Conservation (phyloP, 1,140 invertebrate genomes). For the Argopecten irradians region DNA sequence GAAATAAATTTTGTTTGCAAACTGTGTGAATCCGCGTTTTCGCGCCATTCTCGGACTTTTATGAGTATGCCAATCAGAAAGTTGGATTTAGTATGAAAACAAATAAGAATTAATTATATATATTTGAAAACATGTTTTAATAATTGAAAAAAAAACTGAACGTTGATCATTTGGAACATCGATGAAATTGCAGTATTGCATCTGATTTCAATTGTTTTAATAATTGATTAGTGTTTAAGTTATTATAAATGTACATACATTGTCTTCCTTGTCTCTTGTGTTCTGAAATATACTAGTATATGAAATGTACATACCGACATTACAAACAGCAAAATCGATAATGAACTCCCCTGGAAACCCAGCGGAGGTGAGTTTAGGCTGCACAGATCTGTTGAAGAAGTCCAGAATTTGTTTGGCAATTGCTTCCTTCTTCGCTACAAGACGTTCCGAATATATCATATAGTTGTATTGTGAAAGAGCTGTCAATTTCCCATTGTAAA, state of each 20-base stretch:
- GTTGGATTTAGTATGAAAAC: too few relatives aligned
- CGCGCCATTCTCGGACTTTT: too few relatives aligned
- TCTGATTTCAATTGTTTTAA: background rate
- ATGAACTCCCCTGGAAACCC: slow-evolving; percentile 63
- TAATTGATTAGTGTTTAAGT: background rate
- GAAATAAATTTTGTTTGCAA: too few relatives aligned
- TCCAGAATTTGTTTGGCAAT: slow-evolving; percentile 46
- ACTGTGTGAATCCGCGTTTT: too few relatives aligned
- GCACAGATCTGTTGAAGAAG: slow-evolving; percentile 58
- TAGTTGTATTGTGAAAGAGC: slow-evolving; percentile 73
- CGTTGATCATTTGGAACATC: too few relatives aligned
- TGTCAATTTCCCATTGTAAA: slow-evolving; percentile 56
- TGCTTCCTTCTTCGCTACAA: slow-evolving; percentile 52
- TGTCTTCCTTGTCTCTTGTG: background rate
- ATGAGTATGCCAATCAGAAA: too few relatives aligned
- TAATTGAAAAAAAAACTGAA: too few relatives aligned
- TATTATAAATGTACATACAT: background rate
- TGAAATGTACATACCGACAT: slow-evolving; percentile 51
- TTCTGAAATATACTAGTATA: background rate
- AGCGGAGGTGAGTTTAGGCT: slow-evolving; percentile 50
- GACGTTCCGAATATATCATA: slow-evolving; percentile 62
- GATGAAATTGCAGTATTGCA: too few relatives aligned
- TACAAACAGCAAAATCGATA: slow-evolving; percentile 69
- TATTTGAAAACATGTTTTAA: too few relatives aligned
- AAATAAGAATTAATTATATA: too few relatives aligned